Percentiles rank a stretch among this genome's conserved stretches.
phyloP scores from a whole-genome alignment of 1,140 invertebrate genomes.

The Drosophila cardini region DNA sequence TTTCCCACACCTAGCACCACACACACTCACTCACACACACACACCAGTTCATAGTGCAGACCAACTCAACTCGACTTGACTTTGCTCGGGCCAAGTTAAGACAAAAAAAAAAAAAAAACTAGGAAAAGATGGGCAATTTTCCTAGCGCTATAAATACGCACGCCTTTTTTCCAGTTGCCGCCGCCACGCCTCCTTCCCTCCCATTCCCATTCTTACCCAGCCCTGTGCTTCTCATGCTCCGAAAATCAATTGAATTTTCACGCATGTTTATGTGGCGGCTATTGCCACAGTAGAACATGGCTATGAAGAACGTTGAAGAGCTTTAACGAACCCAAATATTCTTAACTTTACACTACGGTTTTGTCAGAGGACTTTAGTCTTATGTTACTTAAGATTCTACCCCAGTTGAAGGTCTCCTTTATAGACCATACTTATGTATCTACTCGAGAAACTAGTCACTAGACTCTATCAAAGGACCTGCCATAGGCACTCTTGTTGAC shows the following conservation, averaged over 20 bases:
- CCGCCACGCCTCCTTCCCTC: not conserved
- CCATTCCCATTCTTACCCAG: no score
- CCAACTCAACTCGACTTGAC: constrained; percentile 26
- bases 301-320: not conserved
- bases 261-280: constrained; percentile 68
- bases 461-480: no score
- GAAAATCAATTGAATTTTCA: constrained; percentile 82
- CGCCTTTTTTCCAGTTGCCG: constrained; percentile 28
- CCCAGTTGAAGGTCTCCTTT: no score
- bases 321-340: no score
- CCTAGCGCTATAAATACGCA: constrained; percentile 65
- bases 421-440: no score
- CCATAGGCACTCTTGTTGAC: no score
- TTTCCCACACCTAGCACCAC: constrained; percentile 61
- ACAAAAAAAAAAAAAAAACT: no score
- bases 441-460: no score
- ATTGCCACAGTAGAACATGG: constrained; percentile 28
- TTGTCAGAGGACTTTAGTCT: no score
- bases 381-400: no score
- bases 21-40: constrained; percentile 24
- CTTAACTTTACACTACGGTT: no score
- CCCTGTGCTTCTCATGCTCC: constrained; percentile 6
- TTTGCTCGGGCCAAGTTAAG: constrained; percentile 7
- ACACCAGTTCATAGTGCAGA: constrained; percentile 23
- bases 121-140: constrained; percentile 60